phyloP scores from a whole-genome alignment of 2,888 invertebrate genomes.

The Pseudeuparius sepicola region DNA sequence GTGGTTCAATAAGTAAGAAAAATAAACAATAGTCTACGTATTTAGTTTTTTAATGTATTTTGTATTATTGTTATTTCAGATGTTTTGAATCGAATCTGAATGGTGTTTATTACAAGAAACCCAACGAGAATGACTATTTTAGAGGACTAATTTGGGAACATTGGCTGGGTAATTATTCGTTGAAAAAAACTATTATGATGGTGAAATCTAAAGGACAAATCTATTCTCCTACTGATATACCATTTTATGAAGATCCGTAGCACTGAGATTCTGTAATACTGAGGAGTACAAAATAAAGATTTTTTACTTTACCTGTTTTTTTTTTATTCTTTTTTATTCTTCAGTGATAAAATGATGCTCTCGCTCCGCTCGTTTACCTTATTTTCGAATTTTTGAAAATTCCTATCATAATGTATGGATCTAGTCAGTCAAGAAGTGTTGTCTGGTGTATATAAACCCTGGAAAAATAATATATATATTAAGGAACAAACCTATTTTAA shows the following conservation, averaged over 20 bases:
- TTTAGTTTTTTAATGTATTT: constrained; percentile 11
- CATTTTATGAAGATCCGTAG: constrained; percentile 22
- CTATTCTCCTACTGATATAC: constrained; percentile 14
- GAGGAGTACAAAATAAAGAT: background rate
- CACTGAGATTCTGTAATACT: no score
- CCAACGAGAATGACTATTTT: constrained; percentile 40
- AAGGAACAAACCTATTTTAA: no score
- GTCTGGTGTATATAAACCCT: no score
- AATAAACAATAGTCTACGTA: constrained; percentile 5
- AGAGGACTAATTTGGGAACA: constrained; percentile 49
- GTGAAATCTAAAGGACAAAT: constrained; percentile 30
- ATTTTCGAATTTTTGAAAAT: no score
- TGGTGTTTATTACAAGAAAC: constrained; percentile 41
- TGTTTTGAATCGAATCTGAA: constrained; percentile 50
- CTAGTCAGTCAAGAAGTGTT: no score
- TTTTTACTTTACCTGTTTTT: constrained; percentile 4
- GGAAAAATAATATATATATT: no score
- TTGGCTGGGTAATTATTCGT: constrained; percentile 47
- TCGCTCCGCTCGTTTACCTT: no score
- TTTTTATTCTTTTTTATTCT: no score
- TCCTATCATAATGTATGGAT: no score
- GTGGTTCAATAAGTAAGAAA: constrained; percentile 48
- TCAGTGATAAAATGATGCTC: no score
- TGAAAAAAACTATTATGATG: constrained; percentile 44
- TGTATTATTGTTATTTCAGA: constrained; percentile 28